Conservation (phyloP, 2,113 vertebrate species). For the Cyprinodon brontotheroides region DNA sequence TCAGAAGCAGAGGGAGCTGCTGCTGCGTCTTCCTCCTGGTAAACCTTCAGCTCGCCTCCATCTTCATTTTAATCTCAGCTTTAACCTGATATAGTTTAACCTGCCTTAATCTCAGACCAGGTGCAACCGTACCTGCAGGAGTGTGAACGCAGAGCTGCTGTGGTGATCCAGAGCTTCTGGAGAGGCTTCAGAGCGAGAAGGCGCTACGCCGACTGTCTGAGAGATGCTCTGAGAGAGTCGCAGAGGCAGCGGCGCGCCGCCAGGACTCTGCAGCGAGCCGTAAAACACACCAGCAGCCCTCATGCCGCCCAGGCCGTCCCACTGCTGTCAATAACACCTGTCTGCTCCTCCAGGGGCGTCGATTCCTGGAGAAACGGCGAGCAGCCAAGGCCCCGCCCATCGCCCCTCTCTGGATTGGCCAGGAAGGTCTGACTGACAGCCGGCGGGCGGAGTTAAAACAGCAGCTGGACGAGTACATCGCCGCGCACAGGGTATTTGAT, state of each 20-base stretch:
- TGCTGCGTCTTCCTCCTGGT: conserved; percentile 91
- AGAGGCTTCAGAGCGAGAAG: conserved; percentile 85
- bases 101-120: conserved; percentile 68
- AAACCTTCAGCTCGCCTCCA: background rate
- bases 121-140: conserved; percentile 85
- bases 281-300: conserved; percentile 57
- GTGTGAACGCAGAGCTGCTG: conserved; percentile 84
- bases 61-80: background rate
- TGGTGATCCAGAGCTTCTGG: conserved; percentile 92
- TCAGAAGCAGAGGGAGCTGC: conserved; percentile 85
- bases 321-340: background rate
- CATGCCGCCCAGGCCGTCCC: background rate
- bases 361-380: conserved; percentile 80
- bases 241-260: conserved; percentile 84
- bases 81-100: no score
- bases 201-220: conserved; percentile 76
- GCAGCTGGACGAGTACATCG: conserved; percentile 85
- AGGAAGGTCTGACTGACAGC: conserved; percentile 82
- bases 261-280: conserved; percentile 87
- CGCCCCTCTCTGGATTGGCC: conserved; percentile 77
- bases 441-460: conserved; percentile 82
- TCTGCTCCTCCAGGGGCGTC: conserved; percentile 76
- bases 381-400: conserved; percentile 62
- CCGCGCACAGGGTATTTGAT: conserved; percentile 79
- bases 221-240: conserved; percentile 74